Evolutionary conservation across 2,113 vertebrate genomes (phyloP).

Genomic region (Ctenomys sociabilis): DNA sequence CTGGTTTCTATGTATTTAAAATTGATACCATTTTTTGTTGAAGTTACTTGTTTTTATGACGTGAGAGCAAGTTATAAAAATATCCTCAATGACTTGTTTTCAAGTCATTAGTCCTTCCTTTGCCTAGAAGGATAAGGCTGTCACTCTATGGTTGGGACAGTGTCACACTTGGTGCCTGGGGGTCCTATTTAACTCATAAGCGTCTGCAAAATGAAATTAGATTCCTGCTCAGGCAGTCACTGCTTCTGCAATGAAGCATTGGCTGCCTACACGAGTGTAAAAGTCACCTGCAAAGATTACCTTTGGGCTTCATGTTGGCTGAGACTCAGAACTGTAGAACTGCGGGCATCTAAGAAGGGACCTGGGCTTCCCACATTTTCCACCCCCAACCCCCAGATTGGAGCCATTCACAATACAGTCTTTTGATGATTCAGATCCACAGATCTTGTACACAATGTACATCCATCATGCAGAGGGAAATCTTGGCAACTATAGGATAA

Average conservation of each 20-base stretch:
- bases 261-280: not conserved
- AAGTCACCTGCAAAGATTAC: not conserved
- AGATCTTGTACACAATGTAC: not conserved
- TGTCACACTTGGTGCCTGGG: not conserved
- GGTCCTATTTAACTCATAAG: not conserved
- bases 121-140: not conserved
- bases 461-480: not conserved
- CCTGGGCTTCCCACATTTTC: not conserved
- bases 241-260: not conserved
- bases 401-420: not conserved
- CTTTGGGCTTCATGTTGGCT: not conserved
- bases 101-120: not conserved
- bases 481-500: constrained; percentile 8
- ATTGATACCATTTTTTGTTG: constrained; percentile 31
- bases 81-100: not conserved
- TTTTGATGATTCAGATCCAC: not conserved
- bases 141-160: not conserved
- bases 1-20: constrained; percentile 23
- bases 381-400: not conserved
- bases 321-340: not conserved
- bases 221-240: not conserved
- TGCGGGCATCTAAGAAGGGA: not conserved
- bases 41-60: constrained; percentile 27
- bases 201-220: not conserved
- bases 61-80: constrained; percentile 30